These are phyloP conservation scores for Actinia equina DNA, from an alignment of 64 coral and sea anemone genomes.

Conservation along the genomic window DNA sequence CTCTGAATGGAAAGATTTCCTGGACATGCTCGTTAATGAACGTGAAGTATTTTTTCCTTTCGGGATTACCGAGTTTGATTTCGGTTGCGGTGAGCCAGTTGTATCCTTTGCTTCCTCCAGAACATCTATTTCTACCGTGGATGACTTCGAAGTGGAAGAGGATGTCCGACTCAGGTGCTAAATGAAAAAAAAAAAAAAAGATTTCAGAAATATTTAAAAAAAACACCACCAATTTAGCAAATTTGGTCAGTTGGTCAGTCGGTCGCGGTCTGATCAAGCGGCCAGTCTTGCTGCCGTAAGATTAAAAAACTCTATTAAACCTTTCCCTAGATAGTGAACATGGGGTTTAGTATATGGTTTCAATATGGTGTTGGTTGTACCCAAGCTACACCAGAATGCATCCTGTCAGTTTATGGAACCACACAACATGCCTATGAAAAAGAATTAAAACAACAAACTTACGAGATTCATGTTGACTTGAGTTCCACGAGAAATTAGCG, in stretches of 20 bases:
- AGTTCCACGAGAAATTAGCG: background rate
- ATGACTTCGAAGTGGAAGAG: background rate
- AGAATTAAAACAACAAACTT: background rate
- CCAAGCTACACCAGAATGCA: no score
- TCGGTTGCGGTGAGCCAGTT: background rate
- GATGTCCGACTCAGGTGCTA: background rate
- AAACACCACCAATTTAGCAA: no score
- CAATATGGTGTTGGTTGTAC: no score
- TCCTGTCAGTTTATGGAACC: no score
- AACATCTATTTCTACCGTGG: background rate
- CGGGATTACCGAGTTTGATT: background rate
- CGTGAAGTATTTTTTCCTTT: background rate
- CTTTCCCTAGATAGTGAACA: no score
- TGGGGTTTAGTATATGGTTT: no score
- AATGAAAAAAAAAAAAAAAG: background rate
- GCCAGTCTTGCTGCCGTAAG: no score
- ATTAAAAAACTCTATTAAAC: no score
- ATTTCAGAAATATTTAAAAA: background rate
- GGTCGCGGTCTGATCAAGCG: no score
- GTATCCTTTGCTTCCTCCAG: background rate
- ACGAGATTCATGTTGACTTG: slow-evolving; percentile 10
- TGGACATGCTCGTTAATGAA: background rate
- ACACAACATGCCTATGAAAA: background rate
- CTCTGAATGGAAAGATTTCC: background rate
- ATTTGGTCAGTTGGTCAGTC: no score